phyloP scores from a whole-genome alignment of 1,140 invertebrate genomes.

The Aphaenogaster ashmeadi region DNA sequence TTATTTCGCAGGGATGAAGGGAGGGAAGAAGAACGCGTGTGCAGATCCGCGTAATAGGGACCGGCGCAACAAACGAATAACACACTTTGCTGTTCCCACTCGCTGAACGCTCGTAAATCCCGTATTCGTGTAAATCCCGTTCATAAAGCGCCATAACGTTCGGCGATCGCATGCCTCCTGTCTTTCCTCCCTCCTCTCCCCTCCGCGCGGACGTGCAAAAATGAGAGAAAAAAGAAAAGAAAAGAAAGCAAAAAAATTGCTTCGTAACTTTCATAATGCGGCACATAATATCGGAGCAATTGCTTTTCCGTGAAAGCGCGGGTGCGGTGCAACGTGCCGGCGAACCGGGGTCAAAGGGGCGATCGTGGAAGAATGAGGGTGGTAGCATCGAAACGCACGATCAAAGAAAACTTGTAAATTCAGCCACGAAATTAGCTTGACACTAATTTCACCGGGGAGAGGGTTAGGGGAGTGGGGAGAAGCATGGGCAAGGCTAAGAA shows the following conservation, averaged over 20 bases:
- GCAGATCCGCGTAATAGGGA: conserved; percentile 26
- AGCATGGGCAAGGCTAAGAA: conserved; percentile 67
- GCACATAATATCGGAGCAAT: conserved; percentile 54
- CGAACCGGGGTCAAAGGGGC: background rate
- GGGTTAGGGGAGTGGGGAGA: background rate
- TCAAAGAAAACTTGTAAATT: conserved; percentile 71
- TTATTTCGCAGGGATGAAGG: background rate
- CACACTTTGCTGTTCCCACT: conserved; percentile 35
- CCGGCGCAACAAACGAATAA: conserved; percentile 45
- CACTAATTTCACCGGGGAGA: conserved; percentile 61
- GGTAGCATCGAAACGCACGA: conserved; percentile 58
- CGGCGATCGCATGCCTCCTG: conserved; percentile 34
- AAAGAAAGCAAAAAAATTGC: conserved; percentile 51
- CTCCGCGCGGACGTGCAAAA: background rate
- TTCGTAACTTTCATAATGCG: conserved; percentile 55
- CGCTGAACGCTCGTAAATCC: conserved; percentile 49
- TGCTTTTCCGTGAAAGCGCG: conserved; percentile 57
- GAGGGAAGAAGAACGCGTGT: background rate
- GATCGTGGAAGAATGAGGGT: conserved; percentile 10
- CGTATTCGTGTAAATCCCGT: conserved; percentile 49
- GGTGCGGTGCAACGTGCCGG: background rate
- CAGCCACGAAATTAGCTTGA: conserved; percentile 68
- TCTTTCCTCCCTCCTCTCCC: background rate
- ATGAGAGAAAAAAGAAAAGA: background rate
- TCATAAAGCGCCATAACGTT: conserved; percentile 8